A percentile compares a stretch with the other conserved stretches of the same genome.
Evolutionary conservation across 2,113 vertebrate genomes (phyloP).

Genomic region (Balaeniceps rex): DNA sequence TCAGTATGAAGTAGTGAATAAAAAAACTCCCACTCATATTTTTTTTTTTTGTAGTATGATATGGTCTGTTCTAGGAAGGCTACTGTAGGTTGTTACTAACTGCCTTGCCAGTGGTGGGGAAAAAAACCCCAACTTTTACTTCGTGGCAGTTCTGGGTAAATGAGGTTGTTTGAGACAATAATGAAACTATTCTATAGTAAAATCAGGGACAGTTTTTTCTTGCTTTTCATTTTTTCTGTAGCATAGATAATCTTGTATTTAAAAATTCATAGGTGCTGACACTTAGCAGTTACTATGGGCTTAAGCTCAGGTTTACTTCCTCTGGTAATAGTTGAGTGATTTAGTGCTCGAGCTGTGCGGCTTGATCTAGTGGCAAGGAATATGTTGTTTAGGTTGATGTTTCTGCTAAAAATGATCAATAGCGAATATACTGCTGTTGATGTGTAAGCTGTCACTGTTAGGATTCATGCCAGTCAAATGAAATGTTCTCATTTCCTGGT

Average conservation of each 20-base stretch:
- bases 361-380: not conserved
- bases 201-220: not conserved
- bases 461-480: not conserved
- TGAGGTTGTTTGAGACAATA: not conserved
- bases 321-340: not conserved
- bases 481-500: not conserved
- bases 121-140: not conserved
- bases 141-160: not conserved
- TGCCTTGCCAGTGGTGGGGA: not conserved
- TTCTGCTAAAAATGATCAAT: not conserved
- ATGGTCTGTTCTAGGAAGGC: not conserved
- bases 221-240: not conserved
- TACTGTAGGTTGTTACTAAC: not conserved
- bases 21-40: not conserved
- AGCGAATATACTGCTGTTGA: not conserved
- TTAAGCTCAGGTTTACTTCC: not conserved
- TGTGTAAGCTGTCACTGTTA: not conserved
- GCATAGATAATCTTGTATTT: not conserved
- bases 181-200: not conserved
- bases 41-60: not conserved
- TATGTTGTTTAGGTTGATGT: not conserved
- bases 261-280: not conserved
- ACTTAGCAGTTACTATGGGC: not conserved
- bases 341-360: not conserved
- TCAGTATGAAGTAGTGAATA: not conserved